Percentiles rank a stretch among this genome's conserved stretches.
Conservation (phyloP, 2,797 vertebrate genomes). For the Acestrorhynchus altus region DNA sequence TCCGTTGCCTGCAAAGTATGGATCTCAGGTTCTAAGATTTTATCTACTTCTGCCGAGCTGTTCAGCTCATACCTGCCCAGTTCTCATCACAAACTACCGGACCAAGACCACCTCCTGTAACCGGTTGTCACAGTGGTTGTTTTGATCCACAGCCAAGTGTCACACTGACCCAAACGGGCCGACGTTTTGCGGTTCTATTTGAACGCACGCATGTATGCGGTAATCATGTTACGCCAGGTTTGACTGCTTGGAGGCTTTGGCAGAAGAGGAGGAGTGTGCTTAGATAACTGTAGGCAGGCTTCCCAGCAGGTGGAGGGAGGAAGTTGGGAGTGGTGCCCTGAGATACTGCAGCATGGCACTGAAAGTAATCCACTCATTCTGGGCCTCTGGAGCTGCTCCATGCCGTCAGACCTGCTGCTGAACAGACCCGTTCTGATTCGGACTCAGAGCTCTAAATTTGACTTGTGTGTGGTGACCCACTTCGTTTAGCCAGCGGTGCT, state of each 20-base stretch:
- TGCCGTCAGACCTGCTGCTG: slow-evolving; percentile 3
- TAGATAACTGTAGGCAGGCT: not conserved
- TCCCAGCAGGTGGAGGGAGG: slow-evolving; percentile 54
- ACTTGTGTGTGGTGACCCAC: slow-evolving; percentile 34
- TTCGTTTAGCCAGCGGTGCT: slow-evolving; percentile 32
- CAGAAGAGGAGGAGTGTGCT: slow-evolving; percentile 1
- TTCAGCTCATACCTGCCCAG: too few species aligned
- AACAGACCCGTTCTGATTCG: slow-evolving; percentile 1
- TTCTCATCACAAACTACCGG: too few species aligned
- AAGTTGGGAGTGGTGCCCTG: slow-evolving; percentile 58
- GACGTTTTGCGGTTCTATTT: too few species aligned
- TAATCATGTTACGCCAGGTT: too few species aligned
- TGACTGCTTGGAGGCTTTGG: not conserved
- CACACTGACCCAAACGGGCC: too few species aligned
- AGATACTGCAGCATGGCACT: slow-evolving; percentile 63
- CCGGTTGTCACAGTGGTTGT: too few species aligned
- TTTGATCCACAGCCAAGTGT: too few species aligned
- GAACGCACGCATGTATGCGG: too few species aligned
- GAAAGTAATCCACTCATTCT: slow-evolving; percentile 25
- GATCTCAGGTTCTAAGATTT: slow-evolving; percentile 7
- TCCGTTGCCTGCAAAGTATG: too few species aligned
- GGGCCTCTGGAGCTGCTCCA: slow-evolving; percentile 33
- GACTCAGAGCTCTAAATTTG: slow-evolving; percentile 15
- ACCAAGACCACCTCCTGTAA: too few species aligned
- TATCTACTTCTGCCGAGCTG: too few species aligned